These are phyloP conservation scores for Andrena camellia DNA, from an alignment of 2,888 invertebrate genomes.

Conservation along the genomic window DNA sequence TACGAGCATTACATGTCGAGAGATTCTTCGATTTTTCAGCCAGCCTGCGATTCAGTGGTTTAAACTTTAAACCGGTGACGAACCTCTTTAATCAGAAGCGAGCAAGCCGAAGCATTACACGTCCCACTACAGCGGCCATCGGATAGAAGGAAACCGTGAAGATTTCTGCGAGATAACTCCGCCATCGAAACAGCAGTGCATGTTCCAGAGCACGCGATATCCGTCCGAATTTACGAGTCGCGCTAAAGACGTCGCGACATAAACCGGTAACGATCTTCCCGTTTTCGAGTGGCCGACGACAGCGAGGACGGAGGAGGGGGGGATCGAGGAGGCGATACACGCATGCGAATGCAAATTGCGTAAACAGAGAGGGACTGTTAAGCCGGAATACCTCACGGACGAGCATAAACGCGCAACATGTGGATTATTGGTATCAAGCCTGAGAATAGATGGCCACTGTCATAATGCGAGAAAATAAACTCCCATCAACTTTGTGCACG, in stretches of 20 bases:
- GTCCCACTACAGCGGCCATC: neutral
- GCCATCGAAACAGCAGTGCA: constrained; percentile 19
- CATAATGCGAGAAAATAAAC: constrained; percentile 66
- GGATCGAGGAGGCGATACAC: constrained; percentile 34
- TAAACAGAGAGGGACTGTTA: constrained; percentile 40
- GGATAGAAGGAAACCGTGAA: constrained; percentile 48
- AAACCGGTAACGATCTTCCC: constrained; percentile 62
- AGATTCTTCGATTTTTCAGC: neutral
- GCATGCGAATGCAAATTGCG: constrained; percentile 63
- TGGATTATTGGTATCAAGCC: constrained; percentile 67
- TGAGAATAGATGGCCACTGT: constrained; percentile 62
- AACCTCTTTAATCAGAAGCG: constrained; percentile 18
- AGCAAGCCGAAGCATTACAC: constrained; percentile 3
- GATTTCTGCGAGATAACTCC: constrained; percentile 51
- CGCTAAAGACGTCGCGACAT: constrained; percentile 59
- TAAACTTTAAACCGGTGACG: neutral
- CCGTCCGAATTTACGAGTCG: constrained; percentile 64
- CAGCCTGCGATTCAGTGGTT: neutral
- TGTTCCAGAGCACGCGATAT: constrained; percentile 36
- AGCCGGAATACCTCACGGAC: constrained; percentile 46
- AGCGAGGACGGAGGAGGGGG: constrained; percentile 22
- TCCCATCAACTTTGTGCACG: constrained; percentile 48
- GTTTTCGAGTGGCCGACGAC: constrained; percentile 23
- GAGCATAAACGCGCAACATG: constrained; percentile 38
- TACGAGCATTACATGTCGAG: neutral